A percentile compares a stretch with the other conserved stretches of the same genome.
These are phyloP conservation scores for Heliconius aoede DNA, from an alignment of 2,888 invertebrate genomes.

Conservation along the genomic window DNA sequence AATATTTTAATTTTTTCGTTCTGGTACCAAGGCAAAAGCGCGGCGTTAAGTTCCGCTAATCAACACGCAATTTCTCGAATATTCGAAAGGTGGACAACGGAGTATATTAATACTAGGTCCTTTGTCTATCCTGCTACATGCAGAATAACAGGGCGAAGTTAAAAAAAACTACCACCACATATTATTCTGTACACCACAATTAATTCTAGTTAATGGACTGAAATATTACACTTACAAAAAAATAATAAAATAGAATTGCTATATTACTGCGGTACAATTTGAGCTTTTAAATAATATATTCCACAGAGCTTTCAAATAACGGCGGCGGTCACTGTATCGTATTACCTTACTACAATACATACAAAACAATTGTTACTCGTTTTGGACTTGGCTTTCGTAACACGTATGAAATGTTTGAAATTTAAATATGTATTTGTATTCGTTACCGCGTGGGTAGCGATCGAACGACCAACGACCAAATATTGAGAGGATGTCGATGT, in stretches of 20 bases:
- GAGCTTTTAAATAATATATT: slow-evolving; percentile 29
- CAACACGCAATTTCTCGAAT: too few relatives aligned
- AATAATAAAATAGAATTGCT: slow-evolving; percentile 8
- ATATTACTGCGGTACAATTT: slow-evolving; percentile 17
- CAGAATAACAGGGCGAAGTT: too few relatives aligned
- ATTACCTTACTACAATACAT: slow-evolving; percentile 31
- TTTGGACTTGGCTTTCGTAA: slow-evolving; percentile 27
- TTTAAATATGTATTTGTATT: slow-evolving; percentile 25
- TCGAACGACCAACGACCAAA: neutral
- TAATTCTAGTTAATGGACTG: neutral
- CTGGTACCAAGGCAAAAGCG: too few relatives aligned
- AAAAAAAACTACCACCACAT: too few relatives aligned
- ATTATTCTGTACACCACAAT: neutral
- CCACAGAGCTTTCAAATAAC: slow-evolving; percentile 32
- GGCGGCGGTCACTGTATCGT: slow-evolving; percentile 25
- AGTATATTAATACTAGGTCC: too few relatives aligned
- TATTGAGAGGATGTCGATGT: slow-evolving; percentile 23
- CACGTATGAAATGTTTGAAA: slow-evolving; percentile 27
- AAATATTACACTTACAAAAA: slow-evolving; percentile 11
- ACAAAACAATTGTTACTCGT: slow-evolving; percentile 30
- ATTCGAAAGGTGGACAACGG: too few relatives aligned
- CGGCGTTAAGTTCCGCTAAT: too few relatives aligned
- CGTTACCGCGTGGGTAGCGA: slow-evolving; percentile 6
- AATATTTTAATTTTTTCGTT: too few relatives aligned
- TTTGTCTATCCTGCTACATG: too few relatives aligned